A percentile compares a stretch with the other conserved stretches of the same genome.
phyloP scores from a whole-genome alignment of 2,797 vertebrate genomes.

The Falco concolor region DNA sequence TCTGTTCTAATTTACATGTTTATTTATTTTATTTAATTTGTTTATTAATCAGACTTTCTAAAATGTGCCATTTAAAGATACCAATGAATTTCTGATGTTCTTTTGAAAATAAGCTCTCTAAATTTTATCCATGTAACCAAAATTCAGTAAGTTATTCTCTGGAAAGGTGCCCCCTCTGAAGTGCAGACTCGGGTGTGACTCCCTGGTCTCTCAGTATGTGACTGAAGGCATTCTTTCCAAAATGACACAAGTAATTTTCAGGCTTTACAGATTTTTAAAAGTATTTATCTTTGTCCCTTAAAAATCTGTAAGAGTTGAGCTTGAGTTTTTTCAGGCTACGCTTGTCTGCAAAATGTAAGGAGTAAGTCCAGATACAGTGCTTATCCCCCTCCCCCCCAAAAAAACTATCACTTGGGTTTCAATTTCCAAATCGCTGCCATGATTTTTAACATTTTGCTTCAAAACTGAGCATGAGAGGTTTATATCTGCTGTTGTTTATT shows the following conservation, averaged over 20 bases:
- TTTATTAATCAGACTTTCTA: neutral
- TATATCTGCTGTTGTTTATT: neutral
- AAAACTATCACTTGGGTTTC: neutral
- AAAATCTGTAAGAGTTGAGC: neutral
- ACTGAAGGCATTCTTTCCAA: neutral
- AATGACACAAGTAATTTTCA: neutral
- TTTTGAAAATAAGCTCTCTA: neutral
- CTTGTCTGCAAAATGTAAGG: neutral
- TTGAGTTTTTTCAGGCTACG: neutral
- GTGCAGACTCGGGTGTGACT: neutral
- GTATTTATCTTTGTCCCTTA: neutral
- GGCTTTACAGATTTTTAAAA: neutral
- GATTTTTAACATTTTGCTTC: neutral
- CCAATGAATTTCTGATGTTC: neutral
- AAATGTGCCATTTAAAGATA: neutral
- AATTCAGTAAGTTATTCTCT: neutral
- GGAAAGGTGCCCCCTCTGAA: neutral
- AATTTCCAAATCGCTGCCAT: neutral
- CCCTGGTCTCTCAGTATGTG: neutral
- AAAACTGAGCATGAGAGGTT: neutral
- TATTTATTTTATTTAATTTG: neutral
- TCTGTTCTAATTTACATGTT: neutral
- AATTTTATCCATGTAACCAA: neutral
- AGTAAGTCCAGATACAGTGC: neutral
- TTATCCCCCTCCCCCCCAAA: neutral